These are phyloP conservation scores for Dendrocincla tyrannina DNA, from an alignment of 2,797 vertebrate species.

Conservation along the genomic window DNA sequence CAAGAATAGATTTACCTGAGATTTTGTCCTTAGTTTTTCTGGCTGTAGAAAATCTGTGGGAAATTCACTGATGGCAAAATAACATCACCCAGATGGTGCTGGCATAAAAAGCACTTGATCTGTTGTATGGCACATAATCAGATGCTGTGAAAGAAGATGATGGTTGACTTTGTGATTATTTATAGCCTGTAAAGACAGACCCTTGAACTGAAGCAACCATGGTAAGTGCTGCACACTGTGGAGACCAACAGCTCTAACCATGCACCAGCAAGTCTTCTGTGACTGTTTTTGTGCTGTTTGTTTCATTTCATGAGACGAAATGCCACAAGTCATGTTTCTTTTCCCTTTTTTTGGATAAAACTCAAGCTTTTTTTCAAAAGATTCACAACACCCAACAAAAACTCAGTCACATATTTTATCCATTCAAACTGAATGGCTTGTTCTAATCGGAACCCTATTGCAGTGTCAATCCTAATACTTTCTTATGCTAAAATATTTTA, in stretches of 20 bases:
- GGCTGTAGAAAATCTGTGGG: background rate
- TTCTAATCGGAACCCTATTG: background rate
- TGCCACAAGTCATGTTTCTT: background rate
- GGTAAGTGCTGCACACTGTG: accelerated
- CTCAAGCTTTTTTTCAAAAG: background rate
- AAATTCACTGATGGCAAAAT: background rate
- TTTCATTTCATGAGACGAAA: background rate
- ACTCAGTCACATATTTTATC: background rate
- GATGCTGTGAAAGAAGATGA: background rate
- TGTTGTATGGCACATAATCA: background rate
- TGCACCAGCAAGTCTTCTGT: background rate
- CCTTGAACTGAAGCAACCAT: background rate
- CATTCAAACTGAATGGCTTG: background rate
- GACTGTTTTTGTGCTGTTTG: background rate
- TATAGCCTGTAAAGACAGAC: background rate
- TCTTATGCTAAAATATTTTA: background rate
- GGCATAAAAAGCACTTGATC: background rate
- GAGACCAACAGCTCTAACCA: background rate
- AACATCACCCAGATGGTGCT: background rate
- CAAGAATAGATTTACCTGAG: background rate
- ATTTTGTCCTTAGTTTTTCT: background rate
- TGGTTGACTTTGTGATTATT: background rate
- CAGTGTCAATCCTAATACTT: background rate
- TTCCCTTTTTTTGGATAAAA: background rate
- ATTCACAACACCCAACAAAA: background rate